These are phyloP conservation scores for Cardiocondyla obscurior DNA, from an alignment of 1,140 invertebrate genomes.

Conservation along the genomic window DNA sequence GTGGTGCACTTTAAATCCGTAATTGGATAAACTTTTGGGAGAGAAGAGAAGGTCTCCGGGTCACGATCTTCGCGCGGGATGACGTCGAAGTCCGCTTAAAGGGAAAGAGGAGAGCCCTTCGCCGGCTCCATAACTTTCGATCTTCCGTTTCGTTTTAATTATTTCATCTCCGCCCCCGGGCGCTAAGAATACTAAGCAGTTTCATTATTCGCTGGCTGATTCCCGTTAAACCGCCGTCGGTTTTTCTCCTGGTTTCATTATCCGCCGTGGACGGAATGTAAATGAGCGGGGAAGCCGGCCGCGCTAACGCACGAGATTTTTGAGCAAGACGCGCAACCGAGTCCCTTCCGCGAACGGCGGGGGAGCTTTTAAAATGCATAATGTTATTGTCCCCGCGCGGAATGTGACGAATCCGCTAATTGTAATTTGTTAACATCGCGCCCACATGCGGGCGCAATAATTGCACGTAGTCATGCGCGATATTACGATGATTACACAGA, in stretches of 20 bases:
- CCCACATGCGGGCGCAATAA: conserved; percentile 39
- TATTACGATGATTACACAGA: conserved; percentile 52
- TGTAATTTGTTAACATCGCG: conserved; percentile 54
- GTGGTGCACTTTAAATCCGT: conserved; percentile 32
- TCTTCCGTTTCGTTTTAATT: conserved; percentile 78
- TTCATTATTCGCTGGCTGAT: conserved; percentile 83
- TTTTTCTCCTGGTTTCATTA: conserved; percentile 82
- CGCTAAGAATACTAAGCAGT: conserved; percentile 82
- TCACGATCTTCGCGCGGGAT: conserved; percentile 29
- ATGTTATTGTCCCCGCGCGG: conserved; percentile 47
- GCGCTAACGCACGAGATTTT: conserved; percentile 71
- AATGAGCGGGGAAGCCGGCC: conserved; percentile 79
- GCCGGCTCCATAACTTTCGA: conserved; percentile 74
- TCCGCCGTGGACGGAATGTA: conserved; percentile 81
- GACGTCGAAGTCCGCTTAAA: conserved; percentile 62
- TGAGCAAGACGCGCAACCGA: conserved; percentile 50
- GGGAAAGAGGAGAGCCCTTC: conserved; percentile 58
- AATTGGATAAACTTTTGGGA: conserved; percentile 41
- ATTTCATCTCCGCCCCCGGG: conserved; percentile 75
- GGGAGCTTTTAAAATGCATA: conserved; percentile 44
- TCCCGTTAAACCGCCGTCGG: conserved; percentile 81
- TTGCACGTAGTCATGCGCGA: conserved; percentile 53
- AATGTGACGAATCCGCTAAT: conserved; percentile 39
- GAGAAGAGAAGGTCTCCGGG: conserved; percentile 40
- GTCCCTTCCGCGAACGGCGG: neutral